A percentile compares a stretch with the other conserved stretches of the same genome.
These are phyloP conservation scores for Drosophila mimetica DNA, from an alignment of 2,888 invertebrate genomes.

Conservation along the genomic window DNA sequence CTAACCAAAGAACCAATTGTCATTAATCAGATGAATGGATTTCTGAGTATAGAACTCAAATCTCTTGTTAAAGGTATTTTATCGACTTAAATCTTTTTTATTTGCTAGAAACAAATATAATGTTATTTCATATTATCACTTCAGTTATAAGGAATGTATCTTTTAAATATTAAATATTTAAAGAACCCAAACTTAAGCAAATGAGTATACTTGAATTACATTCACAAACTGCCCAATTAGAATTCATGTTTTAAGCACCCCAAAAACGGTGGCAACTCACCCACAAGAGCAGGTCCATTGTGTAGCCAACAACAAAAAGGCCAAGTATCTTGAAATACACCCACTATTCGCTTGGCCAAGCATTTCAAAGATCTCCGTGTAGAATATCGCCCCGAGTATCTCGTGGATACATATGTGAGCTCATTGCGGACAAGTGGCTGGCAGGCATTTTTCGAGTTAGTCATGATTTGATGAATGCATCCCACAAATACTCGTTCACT, in stretches of 20 bases:
- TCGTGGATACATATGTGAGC: slow-evolving; percentile 11
- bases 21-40: no score
- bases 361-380: slow-evolving; percentile 1
- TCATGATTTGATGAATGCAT: slow-evolving; percentile 34
- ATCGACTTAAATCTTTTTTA: no score
- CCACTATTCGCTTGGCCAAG: slow-evolving; percentile 13
- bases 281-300: not conserved
- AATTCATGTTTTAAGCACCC: not conserved
- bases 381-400: slow-evolving; percentile 3
- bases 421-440: slow-evolving; percentile 27
- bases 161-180: no score
- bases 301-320: not conserved
- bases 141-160: no score
- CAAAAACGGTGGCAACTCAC: not conserved
- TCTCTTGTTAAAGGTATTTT: no score
- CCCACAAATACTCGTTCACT: slow-evolving; percentile 17
- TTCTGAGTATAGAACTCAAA: no score
- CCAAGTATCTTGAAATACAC: slow-evolving; percentile 7
- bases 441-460: slow-evolving; percentile 13
- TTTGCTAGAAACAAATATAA: no score
- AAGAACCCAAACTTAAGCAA: no score
- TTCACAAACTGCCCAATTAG: not conserved
- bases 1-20: no score
- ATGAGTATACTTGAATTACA: no score
- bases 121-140: no score